Base-by-base conservation (phyloP, 2,113 vertebrate species). In the Merops nubicus region DNA sequence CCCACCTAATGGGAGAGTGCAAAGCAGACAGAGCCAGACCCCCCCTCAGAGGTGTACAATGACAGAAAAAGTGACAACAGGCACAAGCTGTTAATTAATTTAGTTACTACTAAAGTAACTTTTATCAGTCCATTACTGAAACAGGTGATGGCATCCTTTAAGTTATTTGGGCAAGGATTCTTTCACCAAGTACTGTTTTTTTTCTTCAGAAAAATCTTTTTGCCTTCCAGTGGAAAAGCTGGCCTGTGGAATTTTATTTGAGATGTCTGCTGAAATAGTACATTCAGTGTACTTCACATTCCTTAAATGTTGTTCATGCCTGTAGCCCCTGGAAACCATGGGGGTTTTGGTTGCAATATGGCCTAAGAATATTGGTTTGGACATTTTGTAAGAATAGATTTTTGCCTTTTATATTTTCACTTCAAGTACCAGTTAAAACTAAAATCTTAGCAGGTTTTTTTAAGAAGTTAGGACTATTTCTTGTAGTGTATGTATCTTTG, bases 221-320 rank as follows among this genome's bases (percentile, higher is more conserved):
- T 85, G 75, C 67, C 47, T 95, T 80, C 34, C 33, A 50, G 0
- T 86, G 40, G 53, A 79, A 91, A 91, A 69, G 29, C 40, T 77
- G 38, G 28, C 33, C 70, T 85, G 38, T 64, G 78, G 70, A 94
- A 85, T 89, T 97, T 82, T 80, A 50, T 78, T 84, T 91, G 62
- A 91, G 70, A 79, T 85, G 57, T 93, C 48, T 85, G 88, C 67
- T 64, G 53, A 93, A 95, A 79, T 79, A 93, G 65, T 88, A 50
- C 2, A 0, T 89, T 93, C 45, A 42, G 33, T 93, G 77, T 94
- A 85, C 15, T 89, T 85, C 1, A 8, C 82, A 84, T 95, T 94
- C 88, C 64, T 91, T 65, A 77, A 70, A 54, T 62, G 91, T 72
- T 94, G 88, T 69, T 93, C 88, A 54, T 83, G 40, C 53, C 82